Conservation (phyloP, 2,113 vertebrate species). For the Gulo gulo region DNA sequence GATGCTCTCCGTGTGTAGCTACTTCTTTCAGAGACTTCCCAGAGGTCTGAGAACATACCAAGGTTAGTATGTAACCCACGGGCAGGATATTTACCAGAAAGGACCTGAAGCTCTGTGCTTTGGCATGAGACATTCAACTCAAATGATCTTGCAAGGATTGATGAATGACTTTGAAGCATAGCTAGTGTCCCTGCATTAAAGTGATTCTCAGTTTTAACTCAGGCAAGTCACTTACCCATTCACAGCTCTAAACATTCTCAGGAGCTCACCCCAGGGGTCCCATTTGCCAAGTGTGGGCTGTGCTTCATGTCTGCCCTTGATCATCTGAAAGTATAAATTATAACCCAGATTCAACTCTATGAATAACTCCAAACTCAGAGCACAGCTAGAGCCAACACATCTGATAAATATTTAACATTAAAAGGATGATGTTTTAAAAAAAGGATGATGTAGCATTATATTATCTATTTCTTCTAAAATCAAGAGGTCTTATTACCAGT, state of each 20-base stretch:
- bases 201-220: background rate
- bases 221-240: background rate
- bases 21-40: background rate
- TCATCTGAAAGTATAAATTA: background rate
- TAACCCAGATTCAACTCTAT: background rate
- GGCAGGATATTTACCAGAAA: background rate
- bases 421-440: background rate
- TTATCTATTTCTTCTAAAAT: background rate
- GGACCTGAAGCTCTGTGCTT: background rate
- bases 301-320: background rate
- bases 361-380: background rate
- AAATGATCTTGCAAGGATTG: background rate
- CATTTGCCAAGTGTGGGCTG: accelerated
- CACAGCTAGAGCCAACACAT: background rate
- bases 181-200: background rate
- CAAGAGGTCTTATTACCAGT: background rate
- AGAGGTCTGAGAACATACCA: background rate
- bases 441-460: background rate
- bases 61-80: background rate
- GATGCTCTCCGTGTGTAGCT: background rate
- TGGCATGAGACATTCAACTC: background rate
- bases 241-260: background rate
- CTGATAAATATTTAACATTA: background rate
- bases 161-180: background rate
- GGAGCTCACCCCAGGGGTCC: too few relatives aligned